These are phyloP conservation scores for Drosophila subsilvestris DNA, from an alignment of 2,888 invertebrate species.

Conservation along the genomic window DNA sequence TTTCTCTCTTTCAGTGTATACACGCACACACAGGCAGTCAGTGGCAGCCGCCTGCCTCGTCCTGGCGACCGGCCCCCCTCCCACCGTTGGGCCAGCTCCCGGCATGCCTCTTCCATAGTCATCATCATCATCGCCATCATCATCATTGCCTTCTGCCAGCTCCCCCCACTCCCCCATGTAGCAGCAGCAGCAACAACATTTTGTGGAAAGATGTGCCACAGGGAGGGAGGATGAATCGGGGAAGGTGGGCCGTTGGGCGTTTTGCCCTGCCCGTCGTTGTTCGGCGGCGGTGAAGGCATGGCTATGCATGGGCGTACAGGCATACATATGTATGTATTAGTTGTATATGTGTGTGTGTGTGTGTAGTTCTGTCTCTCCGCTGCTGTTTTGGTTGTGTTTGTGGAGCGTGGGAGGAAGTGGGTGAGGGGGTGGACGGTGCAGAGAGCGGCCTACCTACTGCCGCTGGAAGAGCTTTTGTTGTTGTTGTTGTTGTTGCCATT, in stretches of 20 bases:
- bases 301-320: background rate
- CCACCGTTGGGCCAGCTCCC: constrained; percentile 23
- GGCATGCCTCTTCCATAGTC: constrained; percentile 42
- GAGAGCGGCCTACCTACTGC: constrained; percentile 68
- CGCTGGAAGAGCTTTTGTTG: constrained; percentile 35
- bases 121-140: constrained; percentile 28
- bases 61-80: constrained; percentile 59
- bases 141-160: constrained; percentile 27
- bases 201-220: constrained; percentile 29
- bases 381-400: constrained; percentile 25
- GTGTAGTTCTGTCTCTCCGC: constrained; percentile 3
- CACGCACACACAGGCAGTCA: constrained; percentile 48
- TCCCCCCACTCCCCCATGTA: constrained; percentile 60
- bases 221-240: constrained; percentile 1
- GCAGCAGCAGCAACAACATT: constrained; percentile 33
- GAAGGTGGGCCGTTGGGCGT: constrained; percentile 36
- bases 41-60: constrained; percentile 57
- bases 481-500: constrained; percentile 59
- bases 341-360: background rate
- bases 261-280: constrained; percentile 28
- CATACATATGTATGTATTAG: constrained; percentile 8
- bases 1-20: background rate
- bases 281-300: constrained; percentile 38
- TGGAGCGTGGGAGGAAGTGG: background rate
- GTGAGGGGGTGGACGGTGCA: constrained; percentile 33